Base-by-base conservation (phyloP, 2,113 vertebrate species). In the Arizona elegans region DNA sequence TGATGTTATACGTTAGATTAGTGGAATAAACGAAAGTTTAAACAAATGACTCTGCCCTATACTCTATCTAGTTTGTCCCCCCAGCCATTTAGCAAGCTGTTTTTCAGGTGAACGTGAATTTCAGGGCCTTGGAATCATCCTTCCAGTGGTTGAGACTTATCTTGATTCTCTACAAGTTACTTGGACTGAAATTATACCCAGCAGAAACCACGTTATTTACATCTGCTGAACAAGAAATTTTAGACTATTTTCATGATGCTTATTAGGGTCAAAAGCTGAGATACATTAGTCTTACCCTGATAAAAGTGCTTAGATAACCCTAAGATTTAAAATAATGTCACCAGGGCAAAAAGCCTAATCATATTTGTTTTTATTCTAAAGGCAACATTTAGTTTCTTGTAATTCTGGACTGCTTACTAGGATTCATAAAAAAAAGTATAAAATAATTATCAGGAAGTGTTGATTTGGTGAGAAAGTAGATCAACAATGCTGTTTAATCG, bases 371-470 rank as follows among this genome's bases (percentile, higher is more conserved):
- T 26, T 43, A 53, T 87, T 65, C 55, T 33, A 53, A 58, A 52
- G 56, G 47, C 62, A 90, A 70, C 65, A 65, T 53, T 19, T 33
- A 8, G 3, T 26, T 23, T n/a, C 21, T 53, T 23, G 15, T 86
- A 90, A 86, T 58, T 86, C 56, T 29, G 3, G 50, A 43, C 12
- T 93, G 47, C 12, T 90, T 93, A 65, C 47, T 59, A 19, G 47
- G n/a, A 54, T 85, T 43, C 58, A 54, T 53, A n/a, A 55, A 86
- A 89, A 50, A 52, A 47, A 47, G 38, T 50, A 81, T 81, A 17
- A 87, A 93, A 93, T 54, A 93, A 58, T 58, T 90, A 90, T 50
- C 52, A 62, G 75, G 75, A 81, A 55, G 56, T 53, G 33, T 70
- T 43, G 58, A 43, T 23, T 93, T 86, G 81, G 81, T 17, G 5